Conservation (phyloP, 2,113 vertebrate species). For the Rhea americana region DNA sequence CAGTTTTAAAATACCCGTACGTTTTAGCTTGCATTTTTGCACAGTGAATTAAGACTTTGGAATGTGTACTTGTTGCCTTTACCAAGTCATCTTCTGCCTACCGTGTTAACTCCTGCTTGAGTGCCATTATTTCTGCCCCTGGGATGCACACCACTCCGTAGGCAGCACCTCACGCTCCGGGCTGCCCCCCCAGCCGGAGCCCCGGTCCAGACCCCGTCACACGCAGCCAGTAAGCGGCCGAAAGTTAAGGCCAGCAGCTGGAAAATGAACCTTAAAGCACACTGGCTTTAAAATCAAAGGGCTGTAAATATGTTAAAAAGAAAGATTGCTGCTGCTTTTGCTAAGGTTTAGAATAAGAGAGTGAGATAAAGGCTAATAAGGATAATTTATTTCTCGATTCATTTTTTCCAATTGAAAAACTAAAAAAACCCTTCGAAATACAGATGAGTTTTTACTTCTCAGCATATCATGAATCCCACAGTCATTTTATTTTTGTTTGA, state of each 20-base stretch:
- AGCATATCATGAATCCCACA: not conserved
- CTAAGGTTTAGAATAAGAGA: not conserved
- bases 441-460: not conserved
- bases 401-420: not conserved
- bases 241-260: not conserved
- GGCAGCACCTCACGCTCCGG: not conserved
- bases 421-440: not conserved
- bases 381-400: not conserved
- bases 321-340: not conserved
- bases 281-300: not conserved
- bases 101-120: not conserved
- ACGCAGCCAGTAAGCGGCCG: not conserved
- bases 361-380: not conserved
- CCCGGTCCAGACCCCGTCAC: not conserved
- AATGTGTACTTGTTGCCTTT: not conserved
- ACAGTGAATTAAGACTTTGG: not conserved
- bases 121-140: not conserved
- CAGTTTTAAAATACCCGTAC: not conserved
- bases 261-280: conserved; percentile 14
- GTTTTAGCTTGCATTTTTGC: not conserved
- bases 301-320: not conserved
- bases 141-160: not conserved
- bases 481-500: not conserved
- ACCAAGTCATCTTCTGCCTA: not conserved
- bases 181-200: not conserved